These are phyloP conservation scores for Drosophila repletoides DNA, from an alignment of 1,140 invertebrate species.

Conservation along the genomic window DNA sequence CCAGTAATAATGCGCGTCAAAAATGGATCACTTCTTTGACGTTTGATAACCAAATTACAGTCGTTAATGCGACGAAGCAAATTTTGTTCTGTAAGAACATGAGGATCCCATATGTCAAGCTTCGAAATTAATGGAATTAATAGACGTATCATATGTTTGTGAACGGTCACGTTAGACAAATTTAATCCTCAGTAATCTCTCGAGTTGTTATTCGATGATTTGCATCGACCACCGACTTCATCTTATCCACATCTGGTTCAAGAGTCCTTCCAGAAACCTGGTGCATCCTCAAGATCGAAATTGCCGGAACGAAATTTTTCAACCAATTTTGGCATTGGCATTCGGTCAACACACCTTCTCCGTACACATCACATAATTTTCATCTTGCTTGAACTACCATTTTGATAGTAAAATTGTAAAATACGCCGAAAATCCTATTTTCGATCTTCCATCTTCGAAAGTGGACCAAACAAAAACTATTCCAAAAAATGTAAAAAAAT, in stretches of 20 bases:
- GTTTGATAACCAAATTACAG: background rate
- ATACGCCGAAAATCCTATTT: background rate
- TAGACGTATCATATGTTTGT: constrained; percentile 6
- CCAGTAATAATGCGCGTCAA: no score
- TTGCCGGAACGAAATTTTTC: background rate
- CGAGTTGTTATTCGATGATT: constrained; percentile 22
- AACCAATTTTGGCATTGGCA: background rate
- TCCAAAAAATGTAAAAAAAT: no score
- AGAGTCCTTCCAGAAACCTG: constrained; percentile 9
- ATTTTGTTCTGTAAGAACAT: constrained; percentile 13
- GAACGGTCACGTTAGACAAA: constrained; percentile 2
- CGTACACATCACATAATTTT: constrained; percentile 2
- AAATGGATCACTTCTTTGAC: constrained; percentile 1
- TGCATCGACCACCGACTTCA: constrained; percentile 22
- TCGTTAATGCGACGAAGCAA: constrained; percentile 4
- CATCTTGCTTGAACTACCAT: background rate
- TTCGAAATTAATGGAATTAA: background rate
- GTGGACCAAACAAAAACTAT: no score
- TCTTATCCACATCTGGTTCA: constrained; percentile 18
- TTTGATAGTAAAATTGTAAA: constrained; percentile 1
- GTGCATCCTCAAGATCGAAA: background rate
- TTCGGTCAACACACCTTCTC: constrained; percentile 1
- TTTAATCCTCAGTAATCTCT: constrained; percentile 19
- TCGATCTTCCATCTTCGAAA: constrained; percentile 6
- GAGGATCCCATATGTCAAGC: no score